Percentiles rank a stretch among this genome's conserved stretches.
These are phyloP conservation scores for Brachypodius melanocephalos DNA, from an alignment of 2,113 vertebrate genomes.

Conservation along the genomic window DNA sequence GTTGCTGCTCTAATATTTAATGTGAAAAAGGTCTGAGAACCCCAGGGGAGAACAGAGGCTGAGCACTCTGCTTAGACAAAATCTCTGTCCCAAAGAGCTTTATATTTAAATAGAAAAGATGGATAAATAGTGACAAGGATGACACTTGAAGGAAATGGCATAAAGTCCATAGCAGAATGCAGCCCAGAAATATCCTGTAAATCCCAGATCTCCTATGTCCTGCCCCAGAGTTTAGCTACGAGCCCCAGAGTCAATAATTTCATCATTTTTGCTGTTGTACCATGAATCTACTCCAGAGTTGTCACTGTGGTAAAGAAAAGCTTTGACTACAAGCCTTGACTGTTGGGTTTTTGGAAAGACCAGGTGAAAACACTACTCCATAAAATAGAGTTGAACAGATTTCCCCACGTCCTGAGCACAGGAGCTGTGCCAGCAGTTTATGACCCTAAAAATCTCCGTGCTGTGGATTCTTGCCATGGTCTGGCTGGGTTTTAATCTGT, in stretches of 20 bases:
- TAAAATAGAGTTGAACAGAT: not conserved
- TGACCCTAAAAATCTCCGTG: not conserved
- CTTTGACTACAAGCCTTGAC: not conserved
- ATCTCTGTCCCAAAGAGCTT: not conserved
- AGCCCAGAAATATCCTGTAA: not conserved
- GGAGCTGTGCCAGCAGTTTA: not conserved
- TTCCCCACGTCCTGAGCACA: not conserved
- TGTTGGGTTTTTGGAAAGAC: not conserved
- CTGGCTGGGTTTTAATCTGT: not conserved
- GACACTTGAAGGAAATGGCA: not conserved
- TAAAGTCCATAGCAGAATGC: slow-evolving; percentile 21
- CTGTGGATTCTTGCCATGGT: not conserved
- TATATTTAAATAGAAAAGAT: slow-evolving; percentile 36
- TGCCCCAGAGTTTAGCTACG: not conserved
- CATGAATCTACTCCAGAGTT: not conserved
- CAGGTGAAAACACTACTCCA: not conserved
- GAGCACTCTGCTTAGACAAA: not conserved
- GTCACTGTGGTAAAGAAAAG: not conserved
- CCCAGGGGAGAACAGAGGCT: not conserved
- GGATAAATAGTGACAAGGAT: slow-evolving; percentile 32
- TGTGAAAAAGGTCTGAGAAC: not conserved
- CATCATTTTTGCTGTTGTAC: not conserved
- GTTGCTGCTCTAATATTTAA: not conserved
- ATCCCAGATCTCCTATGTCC: not conserved
- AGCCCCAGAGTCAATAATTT: not conserved